Percentiles rank a stretch among this genome's conserved stretches.
These are phyloP conservation scores for Physeter macrocephalus DNA, from an alignment of 2,113 vertebrate genomes.

Conservation along the genomic window DNA sequence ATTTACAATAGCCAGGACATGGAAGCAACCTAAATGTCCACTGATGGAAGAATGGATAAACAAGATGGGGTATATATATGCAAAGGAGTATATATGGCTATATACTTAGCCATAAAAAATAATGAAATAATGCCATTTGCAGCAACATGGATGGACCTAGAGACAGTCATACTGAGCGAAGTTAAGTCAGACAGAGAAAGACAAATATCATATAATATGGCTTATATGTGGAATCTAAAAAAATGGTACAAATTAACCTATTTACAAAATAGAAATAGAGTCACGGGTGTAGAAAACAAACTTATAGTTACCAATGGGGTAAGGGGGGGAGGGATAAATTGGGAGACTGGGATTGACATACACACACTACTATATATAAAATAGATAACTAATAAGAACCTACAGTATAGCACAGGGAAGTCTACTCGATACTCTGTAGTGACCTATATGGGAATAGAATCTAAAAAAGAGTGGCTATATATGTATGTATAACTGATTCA, in stretches of 20 bases:
- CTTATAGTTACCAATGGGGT: not conserved
- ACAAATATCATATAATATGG: too few relatives aligned
- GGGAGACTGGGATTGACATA: not conserved
- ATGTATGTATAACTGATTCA: too few relatives aligned
- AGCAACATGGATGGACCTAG: not conserved
- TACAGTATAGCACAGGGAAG: not conserved
- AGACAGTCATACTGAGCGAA: too few relatives aligned
- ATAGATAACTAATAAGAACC: not conserved
- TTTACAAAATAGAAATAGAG: not conserved
- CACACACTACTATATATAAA: not conserved
- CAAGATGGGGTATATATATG: not conserved
- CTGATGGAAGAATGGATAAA: not conserved
- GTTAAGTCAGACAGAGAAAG: too few relatives aligned
- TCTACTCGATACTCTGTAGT: not conserved
- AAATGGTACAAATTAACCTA: not conserved
- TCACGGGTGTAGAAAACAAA: not conserved
- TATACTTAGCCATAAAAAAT: not conserved
- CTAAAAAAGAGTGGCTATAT: too few relatives aligned
- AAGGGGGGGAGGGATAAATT: not conserved
- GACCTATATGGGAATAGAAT: not conserved
- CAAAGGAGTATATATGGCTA: not conserved
- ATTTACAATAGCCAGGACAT: not conserved
- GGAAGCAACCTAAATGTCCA: not conserved
- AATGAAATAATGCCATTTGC: not conserved
- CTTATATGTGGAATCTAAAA: not conserved